phyloP scores from a whole-genome alignment of 2,113 vertebrate species.

The Embiotoca jacksoni region DNA sequence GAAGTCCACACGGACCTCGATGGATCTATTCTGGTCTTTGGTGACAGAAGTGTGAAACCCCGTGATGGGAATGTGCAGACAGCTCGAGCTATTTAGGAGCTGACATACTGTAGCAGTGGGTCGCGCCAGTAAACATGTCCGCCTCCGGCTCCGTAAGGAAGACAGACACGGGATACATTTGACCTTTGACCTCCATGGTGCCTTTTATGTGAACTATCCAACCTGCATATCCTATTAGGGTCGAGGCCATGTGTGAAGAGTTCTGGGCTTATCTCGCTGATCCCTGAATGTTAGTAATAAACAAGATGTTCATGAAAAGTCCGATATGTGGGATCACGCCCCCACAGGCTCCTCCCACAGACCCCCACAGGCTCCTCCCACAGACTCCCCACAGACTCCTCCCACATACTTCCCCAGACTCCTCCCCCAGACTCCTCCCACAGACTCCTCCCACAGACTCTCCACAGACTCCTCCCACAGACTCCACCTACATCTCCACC shows the following conservation, averaged over 20 bases:
- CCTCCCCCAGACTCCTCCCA: too few species aligned
- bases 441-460: too few species aligned
- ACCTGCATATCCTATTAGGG: slow-evolving; percentile 38
- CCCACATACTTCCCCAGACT: too few species aligned
- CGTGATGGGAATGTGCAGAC: slow-evolving; percentile 12
- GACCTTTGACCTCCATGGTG: slow-evolving; percentile 25
- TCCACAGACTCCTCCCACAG: too few species aligned
- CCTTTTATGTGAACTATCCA: neutral
- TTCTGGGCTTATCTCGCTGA: neutral
- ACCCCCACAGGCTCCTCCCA: too few species aligned
- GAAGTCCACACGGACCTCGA: neutral
- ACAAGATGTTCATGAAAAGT: too few species aligned
- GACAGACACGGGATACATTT: slow-evolving; percentile 41
- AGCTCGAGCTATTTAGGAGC: slow-evolving; percentile 52
- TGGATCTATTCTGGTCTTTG: slow-evolving; percentile 31
- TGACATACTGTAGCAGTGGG: slow-evolving; percentile 27
- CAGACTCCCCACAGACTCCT: too few species aligned
- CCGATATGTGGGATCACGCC: too few species aligned
- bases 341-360: too few species aligned
- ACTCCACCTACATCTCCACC: too few species aligned
- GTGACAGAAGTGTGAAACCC: slow-evolving; percentile 1
- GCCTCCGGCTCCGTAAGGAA: slow-evolving; percentile 3
- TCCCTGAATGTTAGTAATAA: neutral
- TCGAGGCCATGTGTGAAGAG: slow-evolving; percentile 31
- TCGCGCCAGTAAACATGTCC: slow-evolving; percentile 10